Base-by-base conservation (phyloP, 92 coral and sea anemone genomes). In the Heteractis magnifica region DNA sequence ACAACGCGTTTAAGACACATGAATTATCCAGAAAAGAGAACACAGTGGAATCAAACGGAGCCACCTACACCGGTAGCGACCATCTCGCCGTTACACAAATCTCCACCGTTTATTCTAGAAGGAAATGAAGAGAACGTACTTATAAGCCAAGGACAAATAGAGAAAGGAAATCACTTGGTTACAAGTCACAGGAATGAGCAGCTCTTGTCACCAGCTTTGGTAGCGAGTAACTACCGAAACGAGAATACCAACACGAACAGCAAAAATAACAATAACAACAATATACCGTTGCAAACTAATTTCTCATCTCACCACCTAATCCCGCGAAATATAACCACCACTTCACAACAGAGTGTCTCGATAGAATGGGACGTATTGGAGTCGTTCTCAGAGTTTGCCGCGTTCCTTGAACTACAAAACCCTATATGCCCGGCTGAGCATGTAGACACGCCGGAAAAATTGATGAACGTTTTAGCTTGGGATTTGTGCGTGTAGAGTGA, bases 381-480 rank as follows among this genome's bases (percentile, higher is more conserved):
- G 51, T 96, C 99, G 41, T 96, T 96, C 71, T 85, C 94, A 15
- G 99, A 96, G 82, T 96, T 96, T 77, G 99, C 99, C 49, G 90
- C 97, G 50, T 94, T 86, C 74, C 83, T 96, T 84, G 99, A 96
- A 79, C 79, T 89, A 56, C 91, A 91, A 65, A 96, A 96, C 84
- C 99, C 99, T 49, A 96, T 96, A 79, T 96, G 99, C 71, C 99
- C 99, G 4, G 99, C 99, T 0, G 98, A 96, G 81, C 91, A 92
- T 70, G 79, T 96, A 20, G 99, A 96, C 79, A 96, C 99, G 4
- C 99, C 99, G 19, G 99, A 96, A 77, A 96, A 96, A 76, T 95
- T 96, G 1, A 91, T 96, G 88, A 96, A 86, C 75, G 92, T 96
- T 21, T 79, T 96, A 52, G 89, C 91, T 7, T 96, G 94, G 89